Evolutionary conservation across 1,140 invertebrate species (phyloP).

Genomic region (Hylyphantes graminicola): DNA sequence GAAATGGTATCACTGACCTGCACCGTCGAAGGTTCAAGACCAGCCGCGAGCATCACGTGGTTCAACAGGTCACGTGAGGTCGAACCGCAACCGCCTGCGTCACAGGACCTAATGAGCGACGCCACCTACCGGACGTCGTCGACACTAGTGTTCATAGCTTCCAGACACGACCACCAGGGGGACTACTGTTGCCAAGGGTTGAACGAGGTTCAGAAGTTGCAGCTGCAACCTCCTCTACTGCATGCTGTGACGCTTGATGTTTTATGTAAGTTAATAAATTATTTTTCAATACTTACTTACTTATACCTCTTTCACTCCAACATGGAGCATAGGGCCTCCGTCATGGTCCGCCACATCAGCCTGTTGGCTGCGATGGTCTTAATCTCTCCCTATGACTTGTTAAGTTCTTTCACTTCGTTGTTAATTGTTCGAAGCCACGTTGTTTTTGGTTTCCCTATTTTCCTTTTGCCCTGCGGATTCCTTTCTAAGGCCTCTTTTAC

Average conservation of each 20-base stretch:
- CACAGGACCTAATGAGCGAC: slow-evolving; percentile 63
- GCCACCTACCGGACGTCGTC: slow-evolving; percentile 63
- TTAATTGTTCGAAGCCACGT: too few relatives aligned
- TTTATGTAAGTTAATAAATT: slow-evolving; percentile 63
- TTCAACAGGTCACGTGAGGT: slow-evolving; percentile 64
- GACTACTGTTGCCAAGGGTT: slow-evolving; percentile 64
- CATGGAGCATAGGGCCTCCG: too few relatives aligned
- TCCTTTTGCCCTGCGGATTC: too few relatives aligned
- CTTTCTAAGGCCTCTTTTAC: too few relatives aligned
- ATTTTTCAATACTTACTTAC: too few relatives aligned
- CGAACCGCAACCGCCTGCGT: slow-evolving; percentile 58
- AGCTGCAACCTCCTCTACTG: slow-evolving; percentile 63
- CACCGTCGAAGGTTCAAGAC: slow-evolving; percentile 63
- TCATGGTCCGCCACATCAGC: too few relatives aligned
- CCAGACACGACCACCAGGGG: slow-evolving; percentile 62
- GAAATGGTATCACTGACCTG: slow-evolving; percentile 64
- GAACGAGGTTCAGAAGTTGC: slow-evolving; percentile 62
- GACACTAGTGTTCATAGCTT: slow-evolving; percentile 63
- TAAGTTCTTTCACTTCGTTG: too few relatives aligned
- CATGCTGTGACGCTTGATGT: slow-evolving; percentile 62
- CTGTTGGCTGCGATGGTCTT: too few relatives aligned
- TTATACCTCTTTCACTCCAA: too few relatives aligned
- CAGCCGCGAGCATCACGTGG: slow-evolving; percentile 64
- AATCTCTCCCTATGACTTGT: too few relatives aligned
- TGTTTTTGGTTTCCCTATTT: too few relatives aligned